Base-by-base conservation (phyloP, 2,888 invertebrate species). In the Ommatoiulus sabulosus region DNA sequence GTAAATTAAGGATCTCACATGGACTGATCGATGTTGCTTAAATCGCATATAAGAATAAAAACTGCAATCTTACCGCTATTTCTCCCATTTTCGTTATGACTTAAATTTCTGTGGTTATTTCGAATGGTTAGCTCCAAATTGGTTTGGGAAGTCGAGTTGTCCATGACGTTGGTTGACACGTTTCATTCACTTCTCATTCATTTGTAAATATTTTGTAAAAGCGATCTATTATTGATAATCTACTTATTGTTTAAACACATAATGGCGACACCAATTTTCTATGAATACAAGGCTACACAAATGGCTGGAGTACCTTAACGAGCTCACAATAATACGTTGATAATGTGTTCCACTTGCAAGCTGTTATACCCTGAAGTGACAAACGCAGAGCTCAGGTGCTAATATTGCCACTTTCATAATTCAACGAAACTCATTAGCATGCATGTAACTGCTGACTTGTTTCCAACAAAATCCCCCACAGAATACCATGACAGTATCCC, bases 11-110 rank as follows among this genome's bases (percentile, higher is more conserved):
- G 35, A 35, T 35, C 35, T 35, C 35, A 35, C 35, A 35, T 35
- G 35, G 35, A 35, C 35, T 35, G 35, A 35, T 35, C 35, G 35
- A 35, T 35, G 35, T 2, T 35, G 35, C 35, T 35, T 35, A 35
- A 35, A 35, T 35, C 2, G 35, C 35, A 35, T 35, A 35, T 35
- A 35, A 12, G 48, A 48, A 48, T 48, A 15, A 57, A 17, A 35
- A 35, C 3, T 17, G 57, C 17, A 20, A 63, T 63, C 63, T 63
- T 63, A 63, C 63, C 63, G 6, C 63, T n/a, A 63, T 63, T 63
- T n/a, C 63, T 63, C n/a, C n/a, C 63, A 63, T 63, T 63, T 63
- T 63, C 63, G 20, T 20, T 63, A 63, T 63, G n/a, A 63, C n/a
- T 17, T 20, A 63, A 8, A 20, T 63, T 63, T 63, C 63, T 63